phyloP scores from a whole-genome alignment of 1,140 invertebrate genomes.

The Eumeta japonica region DNA sequence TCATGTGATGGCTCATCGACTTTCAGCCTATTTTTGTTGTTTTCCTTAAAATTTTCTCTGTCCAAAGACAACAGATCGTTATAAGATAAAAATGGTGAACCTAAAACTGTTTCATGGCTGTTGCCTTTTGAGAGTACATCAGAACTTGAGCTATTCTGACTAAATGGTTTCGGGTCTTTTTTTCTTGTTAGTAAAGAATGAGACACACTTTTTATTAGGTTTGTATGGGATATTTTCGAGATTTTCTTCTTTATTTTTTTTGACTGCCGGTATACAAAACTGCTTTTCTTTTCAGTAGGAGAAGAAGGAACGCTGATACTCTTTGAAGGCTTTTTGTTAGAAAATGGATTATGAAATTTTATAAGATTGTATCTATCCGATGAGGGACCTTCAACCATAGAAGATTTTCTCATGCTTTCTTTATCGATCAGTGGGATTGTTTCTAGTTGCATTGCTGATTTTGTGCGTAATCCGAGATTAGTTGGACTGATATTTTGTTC shows the following conservation, averaged over 20 bases:
- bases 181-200: constrained; percentile 45
- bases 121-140: constrained; percentile 35
- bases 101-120: constrained; percentile 41
- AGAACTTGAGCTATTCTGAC: constrained; percentile 34
- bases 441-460: too few relatives aligned
- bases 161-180: constrained; percentile 30
- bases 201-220: constrained; percentile 49
- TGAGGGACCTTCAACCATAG: not conserved
- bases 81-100: constrained; percentile 46
- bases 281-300: constrained; percentile 36
- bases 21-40: constrained; percentile 24
- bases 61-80: constrained; percentile 41
- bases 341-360: constrained; percentile 44
- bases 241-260: constrained; percentile 38
- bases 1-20: constrained; percentile 32
- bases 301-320: constrained; percentile 46
- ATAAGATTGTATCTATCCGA: constrained; percentile 4
- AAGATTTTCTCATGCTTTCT: not conserved
- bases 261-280: constrained; percentile 45
- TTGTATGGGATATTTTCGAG: constrained; percentile 44
- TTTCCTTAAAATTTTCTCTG: constrained; percentile 20
- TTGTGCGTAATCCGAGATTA: not conserved
- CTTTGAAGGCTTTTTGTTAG: constrained; percentile 35
- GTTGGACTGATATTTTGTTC: too few relatives aligned
- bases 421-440: not conserved